These are phyloP conservation scores for Myotis davidii DNA, from an alignment of 2,113 vertebrate genomes.

Conservation along the genomic window DNA sequence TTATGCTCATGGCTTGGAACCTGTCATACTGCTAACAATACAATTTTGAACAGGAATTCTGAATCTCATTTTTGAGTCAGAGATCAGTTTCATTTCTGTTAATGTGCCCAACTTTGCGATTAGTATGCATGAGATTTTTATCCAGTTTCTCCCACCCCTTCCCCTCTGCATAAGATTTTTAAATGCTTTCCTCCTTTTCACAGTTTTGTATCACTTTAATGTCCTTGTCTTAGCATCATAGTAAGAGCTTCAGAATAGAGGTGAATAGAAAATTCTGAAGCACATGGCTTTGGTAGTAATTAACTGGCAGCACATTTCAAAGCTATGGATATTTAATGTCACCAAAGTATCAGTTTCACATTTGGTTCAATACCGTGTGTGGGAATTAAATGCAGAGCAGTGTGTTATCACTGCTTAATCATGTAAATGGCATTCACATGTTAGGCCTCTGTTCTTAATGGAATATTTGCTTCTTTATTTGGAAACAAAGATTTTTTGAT, in stretches of 20 bases:
- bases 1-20: not conserved
- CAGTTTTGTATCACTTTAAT: constrained; percentile 14
- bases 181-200: constrained; percentile 43
- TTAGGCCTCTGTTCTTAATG: constrained; percentile 75
- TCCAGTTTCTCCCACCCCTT: no score
- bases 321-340: constrained; percentile 74
- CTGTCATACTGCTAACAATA: constrained; percentile 4
- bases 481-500: constrained; percentile 77
- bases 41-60: not conserved
- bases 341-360: constrained; percentile 76
- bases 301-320: constrained; percentile 75
- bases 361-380: constrained; percentile 68
- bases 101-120: not conserved
- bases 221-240: not conserved
- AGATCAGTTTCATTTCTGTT: constrained; percentile 49
- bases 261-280: constrained; percentile 46
- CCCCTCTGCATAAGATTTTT: not conserved
- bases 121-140: constrained; percentile 7
- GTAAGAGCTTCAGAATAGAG: constrained; percentile 2
- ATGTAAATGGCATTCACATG: constrained; percentile 75
- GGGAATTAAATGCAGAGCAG: constrained; percentile 74
- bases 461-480: constrained; percentile 79
- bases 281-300: constrained; percentile 65
- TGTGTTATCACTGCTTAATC: constrained; percentile 72
- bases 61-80: constrained; percentile 12